Evolutionary conservation across 2,888 invertebrate species (phyloP).

Genomic region (Cryptops parisi): DNA sequence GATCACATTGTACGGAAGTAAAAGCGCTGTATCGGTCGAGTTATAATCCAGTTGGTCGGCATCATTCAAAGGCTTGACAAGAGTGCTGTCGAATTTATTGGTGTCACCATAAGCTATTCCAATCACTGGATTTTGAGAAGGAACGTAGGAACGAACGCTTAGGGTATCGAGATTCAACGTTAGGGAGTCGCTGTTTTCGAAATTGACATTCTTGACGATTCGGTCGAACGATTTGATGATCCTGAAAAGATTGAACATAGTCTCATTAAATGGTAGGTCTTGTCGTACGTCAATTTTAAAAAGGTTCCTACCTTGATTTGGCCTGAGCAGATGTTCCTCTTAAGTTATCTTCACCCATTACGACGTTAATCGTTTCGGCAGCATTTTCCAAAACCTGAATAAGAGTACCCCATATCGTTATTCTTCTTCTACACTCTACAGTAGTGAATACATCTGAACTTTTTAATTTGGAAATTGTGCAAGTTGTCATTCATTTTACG

Average conservation of each 20-base stretch:
- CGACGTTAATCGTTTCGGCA: not conserved
- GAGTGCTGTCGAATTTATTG: not conserved
- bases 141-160: not conserved
- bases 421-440: too few relatives aligned
- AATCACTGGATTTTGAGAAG: not conserved
- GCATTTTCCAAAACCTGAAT: not conserved
- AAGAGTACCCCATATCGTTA: not conserved
- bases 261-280: slow-evolving; percentile 1
- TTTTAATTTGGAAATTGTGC: too few relatives aligned
- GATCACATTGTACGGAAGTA: not conserved
- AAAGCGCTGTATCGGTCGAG: not conserved
- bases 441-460: too few relatives aligned
- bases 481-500: too few relatives aligned
- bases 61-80: not conserved
- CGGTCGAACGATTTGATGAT: not conserved
- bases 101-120: not conserved
- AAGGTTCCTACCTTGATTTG: not conserved
- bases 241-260: not conserved
- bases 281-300: too few relatives aligned
- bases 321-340: not conserved
- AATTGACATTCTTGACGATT: not conserved
- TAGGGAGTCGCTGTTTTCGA: not conserved
- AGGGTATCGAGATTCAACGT: not conserved
- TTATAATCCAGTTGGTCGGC: not conserved
- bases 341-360: not conserved